Base-by-base conservation (phyloP, 2,888 invertebrate species). In the Cantharis nigra region DNA sequence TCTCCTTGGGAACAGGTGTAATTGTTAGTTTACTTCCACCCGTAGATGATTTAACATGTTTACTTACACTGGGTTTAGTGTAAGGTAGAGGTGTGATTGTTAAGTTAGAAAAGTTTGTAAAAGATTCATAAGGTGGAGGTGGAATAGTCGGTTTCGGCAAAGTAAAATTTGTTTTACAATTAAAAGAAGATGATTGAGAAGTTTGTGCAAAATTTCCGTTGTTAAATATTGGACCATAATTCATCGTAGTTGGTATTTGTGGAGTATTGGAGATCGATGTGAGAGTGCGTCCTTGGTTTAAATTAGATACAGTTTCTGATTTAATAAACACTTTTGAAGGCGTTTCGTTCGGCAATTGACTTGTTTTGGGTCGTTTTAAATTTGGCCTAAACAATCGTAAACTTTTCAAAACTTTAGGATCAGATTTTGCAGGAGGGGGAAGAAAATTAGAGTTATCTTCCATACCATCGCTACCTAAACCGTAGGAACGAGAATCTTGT, bases 401-500 rank as follows among this genome's bases (percentile, higher is more conserved):
- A 4, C 90, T 89, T 84, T 90, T 91, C 3, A 91, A 84, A 7
- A 90, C 90, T 14, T 89, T 88, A 1, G 91, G 91, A 83, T 91
- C 90, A 79, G 90, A 87, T 76, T 85, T 86, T 13, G 82, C 74
- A 70, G 83, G 72, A 72, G 82, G 79, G 14, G 83, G 79, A 67
- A 84, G 72, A 30, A 33, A 72, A 64, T 74, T 75, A 3, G 81
- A 80, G 62, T 83, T 80, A 75, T 85, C 86, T 67, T 84, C 83
- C 63, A 83, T 87, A 3, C 89, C 89, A 72, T 89, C 89, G 80
- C 90, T 90, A 3, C 89, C 89, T n/a, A 89, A 83, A 80, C 89
- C 89, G 70, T 88, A 88, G 3, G 88, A 87, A 75, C 87, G 88
- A 70, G 90, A 89, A 75, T 90, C 90, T 79, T 89, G 90, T 3